Base-by-base conservation (phyloP, 1,140 invertebrate species). In the Drosophila pectinifera region DNA sequence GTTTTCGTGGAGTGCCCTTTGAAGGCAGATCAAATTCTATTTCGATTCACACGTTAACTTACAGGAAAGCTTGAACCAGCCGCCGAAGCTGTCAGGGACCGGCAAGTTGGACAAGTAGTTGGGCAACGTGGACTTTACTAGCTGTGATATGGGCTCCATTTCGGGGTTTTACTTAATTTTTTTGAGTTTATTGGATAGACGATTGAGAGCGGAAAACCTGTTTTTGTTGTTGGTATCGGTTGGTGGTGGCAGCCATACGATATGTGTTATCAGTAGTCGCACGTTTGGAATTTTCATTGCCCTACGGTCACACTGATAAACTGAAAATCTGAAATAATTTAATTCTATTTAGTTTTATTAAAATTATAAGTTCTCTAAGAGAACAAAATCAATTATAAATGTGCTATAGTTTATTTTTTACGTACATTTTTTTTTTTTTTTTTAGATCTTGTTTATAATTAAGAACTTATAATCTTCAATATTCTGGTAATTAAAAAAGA, bases 11-110 rank as follows among this genome's bases (percentile, higher is more conserved):
- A 49, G 57, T 62, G 67, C 49, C 69, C 69, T 72, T 72, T 41
- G 42, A 36, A 41, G 57, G 36, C 36, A 31, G 22, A 13, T 62
- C 56, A 39, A 62, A 48, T 76, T 80, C 67, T 51, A 89, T 22
- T 36, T 5, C 13, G 49, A 36, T 22, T 38, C 36, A 10, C 31
- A 3, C 14, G 7, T 26, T 1, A 18, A 48, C 93, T 93, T 94
- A 97, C 96, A 93, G 92, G 96, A 95, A 61, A 97, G 93, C 77
- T 94, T 94, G 89, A 97, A 97, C 96, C 96, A 96, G 80, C 96
- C 96, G 48, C 95, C 94, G 73, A 96, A 92, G 4, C 95, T 94
- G 84, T 96, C 94, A 3, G 96, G 96, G 84, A 97, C 95, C 14
- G 96, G 96, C 75, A 97, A 93, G 86, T 93, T 94, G 48, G 95